These are phyloP conservation scores for Callimorpha dominula DNA, from an alignment of 2,888 invertebrate genomes.

Conservation along the genomic window DNA sequence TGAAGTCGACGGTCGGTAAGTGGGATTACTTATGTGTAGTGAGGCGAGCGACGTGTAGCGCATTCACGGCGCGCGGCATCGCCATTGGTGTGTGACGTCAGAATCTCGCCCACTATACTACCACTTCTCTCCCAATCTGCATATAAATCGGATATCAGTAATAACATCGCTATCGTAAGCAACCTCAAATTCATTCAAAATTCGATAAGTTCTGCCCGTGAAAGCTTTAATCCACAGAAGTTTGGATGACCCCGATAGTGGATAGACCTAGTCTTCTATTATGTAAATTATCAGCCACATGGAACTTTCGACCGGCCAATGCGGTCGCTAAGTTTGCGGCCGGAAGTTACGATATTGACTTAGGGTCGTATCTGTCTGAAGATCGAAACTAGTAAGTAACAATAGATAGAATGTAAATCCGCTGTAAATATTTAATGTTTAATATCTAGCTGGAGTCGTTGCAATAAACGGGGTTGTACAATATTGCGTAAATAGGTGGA, in stretches of 20 bases:
- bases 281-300: slow-evolving; percentile 85
- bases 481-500: slow-evolving; percentile 25
- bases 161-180: slow-evolving; percentile 84
- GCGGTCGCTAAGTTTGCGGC: slow-evolving; percentile 78
- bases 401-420: slow-evolving; percentile 54
- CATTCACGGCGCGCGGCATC: slow-evolving; percentile 32
- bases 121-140: slow-evolving; percentile 82
- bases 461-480: slow-evolving; percentile 33
- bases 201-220: slow-evolving; percentile 83
- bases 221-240: slow-evolving; percentile 84
- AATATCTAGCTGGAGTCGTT: slow-evolving; percentile 30
- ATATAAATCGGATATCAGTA: slow-evolving; percentile 87
- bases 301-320: slow-evolving; percentile 80
- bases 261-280: slow-evolving; percentile 85
- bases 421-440: slow-evolving; percentile 59
- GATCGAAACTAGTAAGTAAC: slow-evolving; percentile 67
- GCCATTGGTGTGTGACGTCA: slow-evolving; percentile 63
- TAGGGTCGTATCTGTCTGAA: slow-evolving; percentile 70
- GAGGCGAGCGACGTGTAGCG: slow-evolving; percentile 43
- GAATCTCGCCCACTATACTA: slow-evolving; percentile 56
- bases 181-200: slow-evolving; percentile 84
- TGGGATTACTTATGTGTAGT: slow-evolving; percentile 69
- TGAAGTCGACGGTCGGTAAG: slow-evolving; percentile 66
- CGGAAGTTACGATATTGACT: slow-evolving; percentile 81
- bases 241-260: slow-evolving; percentile 84